phyloP scores from a whole-genome alignment of 2,797 vertebrate species.

The Peromyscus eremicus region DNA sequence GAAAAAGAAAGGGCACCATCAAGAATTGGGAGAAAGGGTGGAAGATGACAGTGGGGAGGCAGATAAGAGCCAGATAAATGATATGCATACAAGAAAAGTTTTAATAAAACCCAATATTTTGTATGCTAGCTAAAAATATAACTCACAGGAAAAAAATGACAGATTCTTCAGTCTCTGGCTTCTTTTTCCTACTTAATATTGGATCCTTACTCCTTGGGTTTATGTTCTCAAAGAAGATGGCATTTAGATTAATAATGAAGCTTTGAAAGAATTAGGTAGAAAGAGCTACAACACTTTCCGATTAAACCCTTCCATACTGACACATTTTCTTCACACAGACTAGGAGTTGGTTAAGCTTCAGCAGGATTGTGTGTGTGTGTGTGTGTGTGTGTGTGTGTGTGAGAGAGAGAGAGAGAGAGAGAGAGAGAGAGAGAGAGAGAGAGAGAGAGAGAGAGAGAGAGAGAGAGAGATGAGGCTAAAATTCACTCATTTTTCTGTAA shows the following conservation, averaged over 20 bases:
- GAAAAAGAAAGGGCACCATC: not conserved
- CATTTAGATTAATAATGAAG: not conserved
- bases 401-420: too few species aligned
- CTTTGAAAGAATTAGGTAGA: not conserved
- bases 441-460: too few species aligned
- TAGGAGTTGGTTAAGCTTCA: not conserved
- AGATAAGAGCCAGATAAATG: not conserved
- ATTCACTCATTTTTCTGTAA: not conserved
- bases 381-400: slow-evolving; percentile 5
- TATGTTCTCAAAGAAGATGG: not conserved
- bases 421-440: too few species aligned
- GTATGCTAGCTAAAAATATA: not conserved
- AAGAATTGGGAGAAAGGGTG: not conserved
- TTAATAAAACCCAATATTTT: not conserved
- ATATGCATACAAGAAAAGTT: not conserved
- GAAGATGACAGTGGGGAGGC: not conserved
- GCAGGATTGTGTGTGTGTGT: not conserved
- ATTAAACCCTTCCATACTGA: not conserved
- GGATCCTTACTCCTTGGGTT: not conserved
- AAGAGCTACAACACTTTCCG: not conserved
- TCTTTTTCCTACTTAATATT: not conserved
- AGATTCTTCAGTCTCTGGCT: not conserved
- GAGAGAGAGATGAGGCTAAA: not conserved
- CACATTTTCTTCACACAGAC: not conserved
- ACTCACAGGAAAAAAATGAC: not conserved